Base-by-base conservation (phyloP, 2,888 invertebrate genomes). In the Lycophotia porphyrea region DNA sequence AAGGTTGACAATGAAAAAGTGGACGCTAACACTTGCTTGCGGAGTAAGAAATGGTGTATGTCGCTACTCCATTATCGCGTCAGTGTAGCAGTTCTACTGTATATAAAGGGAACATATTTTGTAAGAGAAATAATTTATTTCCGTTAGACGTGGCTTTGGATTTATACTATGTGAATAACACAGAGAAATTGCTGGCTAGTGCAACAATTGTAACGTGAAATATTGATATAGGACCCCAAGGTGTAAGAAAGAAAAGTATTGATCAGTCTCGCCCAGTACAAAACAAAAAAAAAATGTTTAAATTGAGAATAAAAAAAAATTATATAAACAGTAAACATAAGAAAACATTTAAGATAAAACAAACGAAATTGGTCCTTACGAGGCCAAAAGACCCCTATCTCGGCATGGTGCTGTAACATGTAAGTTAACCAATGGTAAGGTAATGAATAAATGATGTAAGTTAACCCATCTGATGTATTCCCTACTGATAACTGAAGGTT, bases 1-100 rank as follows among this genome's bases (percentile, higher is more conserved):
- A 76, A 86, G 76, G 77, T 72, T 81, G 84, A 86, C 86, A 86
- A 71, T 76, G 86, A 88, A 69, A 79, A 86, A 86, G 74, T 82
- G 63, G 66, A 68, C 58, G 44, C 80, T 78, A 67, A 84, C 78
- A 76, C 78, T 81, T 77, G 78, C 47, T 81, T 58, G 61, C 60
- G 47, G 61, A 84, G 81, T 87, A 86, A 85, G 86, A 75, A 82
- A 87, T 87, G 75, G 76, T 78, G 78, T 80, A 75, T 76, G 87
- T 82, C 78, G 71, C 85, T 49, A 69, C 65, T 78, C 80, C 80
- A 87, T 84, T 87, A 88, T 71, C 58, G 68, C 76, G 75, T 74
- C 74, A 80, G 60, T 42, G 72, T 78, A 74, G 36, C 44, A 67
- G 70, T 76, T 76, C 49, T 47, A 72, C 68, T 65, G 61, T 77